Evolutionary conservation across 35 echinoderm and acorn worm genomes (phyloP), one percentile per base, ranked within the genome.

Genomic region (Lytechinus variegatus): DNA sequence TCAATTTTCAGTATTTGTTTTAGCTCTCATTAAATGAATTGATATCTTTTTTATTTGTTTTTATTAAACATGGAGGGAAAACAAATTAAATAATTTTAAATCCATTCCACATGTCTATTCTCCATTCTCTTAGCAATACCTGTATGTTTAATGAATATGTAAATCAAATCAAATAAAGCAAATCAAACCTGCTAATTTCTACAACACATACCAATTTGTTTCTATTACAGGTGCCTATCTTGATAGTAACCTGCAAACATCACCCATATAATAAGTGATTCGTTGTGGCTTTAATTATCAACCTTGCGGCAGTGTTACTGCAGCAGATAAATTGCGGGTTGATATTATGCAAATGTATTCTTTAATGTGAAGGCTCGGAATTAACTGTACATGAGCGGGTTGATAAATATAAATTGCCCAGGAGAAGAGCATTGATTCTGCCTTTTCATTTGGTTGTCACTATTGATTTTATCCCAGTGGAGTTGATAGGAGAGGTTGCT

Each of bases 341-440:
- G 66, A 79, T 16, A 79, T 79, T 79, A 79, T 79, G 66, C 19
- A 79, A 79, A 79, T 79, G 66, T 79, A 79, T 79, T 79, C 66
- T 79, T 4, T 79, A 79, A 79, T 79, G 66, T 79, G 66, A 79
- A 79, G n/a, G 66, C 66, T 7, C 66, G 19, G 24, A 79, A 79
- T 79, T 79, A 44, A 44, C 33, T 44, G 33, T 44, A 79, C 66
- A 79, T 79, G 66, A 79, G 66, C 66, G n/a, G 66, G 66, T 16
- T 79, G 66, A 79, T 79, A 79, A 79, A 79, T 79, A 24, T 79
- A 79, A 79, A 79, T 79, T 79, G 66, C 16, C 14, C 66, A 7
- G 88, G 88, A 54, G 52, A 54, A 52, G 88, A 52, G 88, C 88
- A 90, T 90, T 90, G 88, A 90, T 90, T 90, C n/a, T 90, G 88